A percentile compares a stretch with the other conserved stretches of the same genome.
Evolutionary conservation across 2,113 vertebrate species (phyloP).

Genomic region (Sapayoa aenigma): DNA sequence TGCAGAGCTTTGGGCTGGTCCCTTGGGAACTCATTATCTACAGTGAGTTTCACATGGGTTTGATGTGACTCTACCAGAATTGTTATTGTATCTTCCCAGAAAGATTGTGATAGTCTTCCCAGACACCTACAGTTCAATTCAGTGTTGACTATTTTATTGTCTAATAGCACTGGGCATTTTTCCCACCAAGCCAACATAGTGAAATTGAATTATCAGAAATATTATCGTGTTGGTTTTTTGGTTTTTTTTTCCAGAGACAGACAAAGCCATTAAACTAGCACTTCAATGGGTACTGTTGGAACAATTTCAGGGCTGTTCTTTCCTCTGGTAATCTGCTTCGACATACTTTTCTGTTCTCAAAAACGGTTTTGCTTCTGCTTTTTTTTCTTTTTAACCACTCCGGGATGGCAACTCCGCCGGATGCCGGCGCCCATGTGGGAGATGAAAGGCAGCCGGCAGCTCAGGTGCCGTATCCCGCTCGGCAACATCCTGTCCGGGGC

Average conservation of each 20-base stretch:
- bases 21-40: constrained; percentile 45
- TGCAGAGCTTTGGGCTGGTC: neutral
- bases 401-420: accelerated
- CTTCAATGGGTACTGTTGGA: neutral
- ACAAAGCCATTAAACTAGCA: neutral
- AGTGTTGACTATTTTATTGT: neutral
- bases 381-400: neutral
- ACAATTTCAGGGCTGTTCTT: neutral
- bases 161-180: neutral
- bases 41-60: neutral
- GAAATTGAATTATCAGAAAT: neutral
- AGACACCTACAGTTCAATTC: neutral
- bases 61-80: constrained; percentile 3
- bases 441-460: neutral
- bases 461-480: accelerated
- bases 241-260: neutral
- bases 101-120: constrained; percentile 1
- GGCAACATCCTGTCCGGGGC: neutral
- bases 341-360: neutral
- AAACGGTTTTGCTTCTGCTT: neutral
- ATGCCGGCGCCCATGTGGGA: accelerated
- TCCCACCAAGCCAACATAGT: neutral
- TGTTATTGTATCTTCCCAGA: constrained; percentile 42
- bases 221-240: neutral
- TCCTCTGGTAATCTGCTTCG: neutral